A percentile compares a stretch with the other conserved stretches of the same genome.
These are phyloP conservation scores for Percopsis transmontana DNA, from an alignment of 2,113 vertebrate genomes.

Conservation along the genomic window DNA sequence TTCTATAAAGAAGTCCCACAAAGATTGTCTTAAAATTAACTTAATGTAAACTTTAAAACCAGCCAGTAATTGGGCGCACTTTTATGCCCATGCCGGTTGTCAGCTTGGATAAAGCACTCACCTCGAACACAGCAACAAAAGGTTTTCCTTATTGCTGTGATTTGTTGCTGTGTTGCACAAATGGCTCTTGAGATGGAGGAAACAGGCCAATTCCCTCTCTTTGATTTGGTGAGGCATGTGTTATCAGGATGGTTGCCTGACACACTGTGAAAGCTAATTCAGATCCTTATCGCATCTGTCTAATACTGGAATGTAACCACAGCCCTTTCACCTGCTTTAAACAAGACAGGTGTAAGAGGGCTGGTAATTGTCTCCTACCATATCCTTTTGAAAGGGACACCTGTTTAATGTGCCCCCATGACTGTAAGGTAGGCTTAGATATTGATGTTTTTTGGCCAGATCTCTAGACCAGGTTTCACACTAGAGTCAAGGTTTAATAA, in stretches of 20 bases:
- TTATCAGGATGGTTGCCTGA: slow-evolving; percentile 67
- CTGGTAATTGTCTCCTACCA: slow-evolving; percentile 63
- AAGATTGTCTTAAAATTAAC: too few species aligned
- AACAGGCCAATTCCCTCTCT: slow-evolving; percentile 65
- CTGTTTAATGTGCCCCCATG: slow-evolving; percentile 30
- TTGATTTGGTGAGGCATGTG: slow-evolving; percentile 66
- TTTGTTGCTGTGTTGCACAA: slow-evolving; percentile 54
- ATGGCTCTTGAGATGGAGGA: slow-evolving; percentile 65
- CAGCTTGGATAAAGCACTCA: slow-evolving; percentile 24
- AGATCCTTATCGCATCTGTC: slow-evolving; percentile 77
- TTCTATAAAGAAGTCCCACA: neutral
- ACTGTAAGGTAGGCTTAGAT: neutral
- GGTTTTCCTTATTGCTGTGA: slow-evolving; percentile 34
- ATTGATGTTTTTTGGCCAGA: neutral
- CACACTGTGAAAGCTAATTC: slow-evolving; percentile 73
- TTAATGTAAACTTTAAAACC: neutral
- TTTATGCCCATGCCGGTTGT: slow-evolving; percentile 17
- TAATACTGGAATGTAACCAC: slow-evolving; percentile 58
- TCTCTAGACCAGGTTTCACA: neutral
- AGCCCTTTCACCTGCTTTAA: slow-evolving; percentile 56
- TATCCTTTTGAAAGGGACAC: slow-evolving; percentile 65
- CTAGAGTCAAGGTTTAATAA: slow-evolving; percentile 19
- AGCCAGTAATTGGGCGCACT: slow-evolving; percentile 10
- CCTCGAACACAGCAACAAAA: slow-evolving; percentile 33
- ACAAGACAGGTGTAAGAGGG: slow-evolving; percentile 65